phyloP scores from a whole-genome alignment of 2,797 vertebrate genomes.

The Parotocinclus haroldoi region DNA sequence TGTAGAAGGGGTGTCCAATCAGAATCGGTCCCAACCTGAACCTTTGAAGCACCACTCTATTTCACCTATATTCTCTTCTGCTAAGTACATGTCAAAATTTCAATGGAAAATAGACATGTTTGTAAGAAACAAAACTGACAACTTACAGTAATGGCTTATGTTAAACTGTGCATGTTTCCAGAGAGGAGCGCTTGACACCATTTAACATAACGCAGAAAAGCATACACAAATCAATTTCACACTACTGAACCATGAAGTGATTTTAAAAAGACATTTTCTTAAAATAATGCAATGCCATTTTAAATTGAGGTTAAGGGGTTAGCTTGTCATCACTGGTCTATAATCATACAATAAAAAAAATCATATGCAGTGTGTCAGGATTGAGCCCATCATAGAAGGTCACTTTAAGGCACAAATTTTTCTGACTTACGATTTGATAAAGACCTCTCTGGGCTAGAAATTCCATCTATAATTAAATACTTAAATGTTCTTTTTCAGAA shows the following conservation, averaged over 20 bases:
- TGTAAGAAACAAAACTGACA: conserved; percentile 53
- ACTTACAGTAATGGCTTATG: conserved; percentile 48
- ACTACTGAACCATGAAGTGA: conserved; percentile 40
- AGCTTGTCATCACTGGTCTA: conserved; percentile 42
- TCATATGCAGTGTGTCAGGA: conserved; percentile 40
- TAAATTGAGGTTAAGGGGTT: conserved; percentile 54
- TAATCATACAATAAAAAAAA: conserved; percentile 49
- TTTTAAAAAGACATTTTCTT: conserved; percentile 47
- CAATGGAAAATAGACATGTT: conserved; percentile 61
- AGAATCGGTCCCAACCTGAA: conserved; percentile 39
- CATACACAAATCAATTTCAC: conserved; percentile 46
- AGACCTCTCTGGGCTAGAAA: neutral
- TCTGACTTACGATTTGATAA: conserved; percentile 23
- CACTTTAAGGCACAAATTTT: conserved; percentile 42
- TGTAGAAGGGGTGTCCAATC: conserved; percentile 46
- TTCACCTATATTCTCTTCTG: conserved; percentile 37
- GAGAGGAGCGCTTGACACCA: conserved; percentile 42
- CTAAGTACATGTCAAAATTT: conserved; percentile 78
- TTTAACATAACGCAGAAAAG: conserved; percentile 42
- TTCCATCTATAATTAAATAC: conserved; percentile 12
- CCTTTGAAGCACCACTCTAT: conserved; percentile 26
- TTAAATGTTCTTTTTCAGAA: conserved; percentile 8
- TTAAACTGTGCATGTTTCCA: conserved; percentile 46
- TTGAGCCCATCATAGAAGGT: conserved; percentile 41
- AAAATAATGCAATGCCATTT: conserved; percentile 50